Evolutionary conservation across 2,113 vertebrate genomes (phyloP).

Genomic region (Piliocolobus tephrosceles): DNA sequence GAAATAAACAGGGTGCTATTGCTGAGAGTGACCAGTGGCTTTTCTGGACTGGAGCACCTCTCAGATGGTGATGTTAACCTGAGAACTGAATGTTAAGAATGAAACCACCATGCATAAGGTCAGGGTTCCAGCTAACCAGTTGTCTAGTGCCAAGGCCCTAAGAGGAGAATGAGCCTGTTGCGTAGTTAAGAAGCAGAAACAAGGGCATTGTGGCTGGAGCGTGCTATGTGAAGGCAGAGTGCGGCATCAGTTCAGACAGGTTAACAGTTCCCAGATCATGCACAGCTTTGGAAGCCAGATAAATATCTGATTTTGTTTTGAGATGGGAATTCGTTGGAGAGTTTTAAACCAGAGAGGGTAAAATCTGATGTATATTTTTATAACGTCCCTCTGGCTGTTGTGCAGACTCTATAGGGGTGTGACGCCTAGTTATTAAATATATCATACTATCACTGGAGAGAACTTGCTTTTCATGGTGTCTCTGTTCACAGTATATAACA

Average conservation of each 20-base stretch:
- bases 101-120: not conserved
- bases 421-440: not conserved
- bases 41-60: not conserved
- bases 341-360: not conserved
- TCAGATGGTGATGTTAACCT: not conserved
- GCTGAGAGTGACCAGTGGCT: not conserved
- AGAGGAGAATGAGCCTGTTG: not conserved
- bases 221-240: not conserved
- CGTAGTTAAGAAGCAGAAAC: not conserved
- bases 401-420: not conserved
- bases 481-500: not conserved
- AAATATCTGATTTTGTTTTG: not conserved
- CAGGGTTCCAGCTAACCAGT: not conserved
- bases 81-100: not conserved
- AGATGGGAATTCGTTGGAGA: not conserved
- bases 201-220: rapidly evolving
- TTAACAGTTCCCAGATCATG: not conserved
- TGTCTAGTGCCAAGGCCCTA: not conserved
- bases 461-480: not conserved
- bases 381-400: not conserved
- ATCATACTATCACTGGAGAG: not conserved
- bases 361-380: not conserved
- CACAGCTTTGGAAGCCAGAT: not conserved
- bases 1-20: not conserved
- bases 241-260: not conserved